Conservation (phyloP, 2,113 vertebrate genomes). For the Amblyornis subalaris region DNA sequence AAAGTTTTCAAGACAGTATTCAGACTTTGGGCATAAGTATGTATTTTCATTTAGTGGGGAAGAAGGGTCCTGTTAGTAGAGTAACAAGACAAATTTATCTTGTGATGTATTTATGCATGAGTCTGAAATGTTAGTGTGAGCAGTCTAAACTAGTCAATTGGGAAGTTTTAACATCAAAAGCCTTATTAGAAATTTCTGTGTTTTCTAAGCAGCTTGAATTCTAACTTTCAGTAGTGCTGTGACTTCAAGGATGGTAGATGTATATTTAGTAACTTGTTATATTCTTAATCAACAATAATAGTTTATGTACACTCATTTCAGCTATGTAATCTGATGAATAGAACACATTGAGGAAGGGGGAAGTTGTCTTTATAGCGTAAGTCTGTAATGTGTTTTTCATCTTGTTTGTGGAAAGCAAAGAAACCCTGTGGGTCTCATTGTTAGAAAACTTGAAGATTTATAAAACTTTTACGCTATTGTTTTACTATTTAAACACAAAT, state of each 20-base stretch:
- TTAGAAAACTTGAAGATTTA: neutral
- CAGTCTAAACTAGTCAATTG: neutral
- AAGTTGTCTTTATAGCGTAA: neutral
- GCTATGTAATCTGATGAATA: neutral
- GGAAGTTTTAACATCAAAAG: neutral
- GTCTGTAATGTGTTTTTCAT: neutral
- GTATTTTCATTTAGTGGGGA: neutral
- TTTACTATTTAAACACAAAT: neutral
- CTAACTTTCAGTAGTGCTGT: neutral
- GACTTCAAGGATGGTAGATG: neutral
- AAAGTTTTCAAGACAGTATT: neutral
- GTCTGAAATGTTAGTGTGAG: neutral
- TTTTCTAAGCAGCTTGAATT: neutral
- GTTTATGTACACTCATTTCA: neutral
- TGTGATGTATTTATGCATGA: neutral
- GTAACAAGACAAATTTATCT: neutral
- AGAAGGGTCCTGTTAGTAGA: neutral
- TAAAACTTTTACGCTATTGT: neutral
- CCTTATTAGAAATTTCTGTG: neutral
- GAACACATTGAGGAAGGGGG: neutral
- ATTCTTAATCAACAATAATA: neutral
- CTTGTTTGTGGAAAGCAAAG: neutral
- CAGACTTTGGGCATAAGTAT: neutral
- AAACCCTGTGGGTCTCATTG: neutral
- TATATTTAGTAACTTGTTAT: neutral